phyloP scores from a whole-genome alignment of 2,797 vertebrate species.

The Malurus splendens region DNA sequence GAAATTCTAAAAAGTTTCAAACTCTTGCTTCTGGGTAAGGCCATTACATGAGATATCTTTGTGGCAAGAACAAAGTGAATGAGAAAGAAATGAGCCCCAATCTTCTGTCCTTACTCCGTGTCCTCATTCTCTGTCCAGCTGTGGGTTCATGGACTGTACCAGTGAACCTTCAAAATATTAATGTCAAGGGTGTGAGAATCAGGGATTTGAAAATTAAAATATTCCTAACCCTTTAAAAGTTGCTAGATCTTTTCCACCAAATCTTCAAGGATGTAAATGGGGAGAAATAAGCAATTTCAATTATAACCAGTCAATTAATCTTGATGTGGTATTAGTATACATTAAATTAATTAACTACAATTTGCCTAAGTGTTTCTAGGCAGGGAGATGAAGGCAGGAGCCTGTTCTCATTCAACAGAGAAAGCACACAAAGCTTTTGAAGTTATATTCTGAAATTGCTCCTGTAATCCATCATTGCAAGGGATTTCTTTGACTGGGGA shows the following conservation, averaged over 20 bases:
- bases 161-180: background rate
- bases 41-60: background rate
- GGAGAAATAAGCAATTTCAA: background rate
- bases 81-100: background rate
- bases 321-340: background rate
- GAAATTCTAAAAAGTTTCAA: background rate
- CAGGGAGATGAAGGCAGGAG: background rate
- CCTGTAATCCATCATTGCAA: background rate
- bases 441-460: background rate
- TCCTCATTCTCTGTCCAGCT: background rate
- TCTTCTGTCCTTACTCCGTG: background rate
- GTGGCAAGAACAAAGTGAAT: background rate
- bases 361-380: background rate
- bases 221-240: background rate
- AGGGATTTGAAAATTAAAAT: background rate
- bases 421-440: background rate
- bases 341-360: background rate
- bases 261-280: background rate
- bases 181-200: background rate
- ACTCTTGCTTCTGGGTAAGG: background rate
- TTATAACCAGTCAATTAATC: background rate
- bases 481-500: background rate
- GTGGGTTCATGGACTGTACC: too few species aligned
- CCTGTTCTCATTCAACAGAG: background rate
- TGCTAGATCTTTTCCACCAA: background rate